Base-by-base conservation (phyloP, 2,888 invertebrate genomes). In the Troides helena region DNA sequence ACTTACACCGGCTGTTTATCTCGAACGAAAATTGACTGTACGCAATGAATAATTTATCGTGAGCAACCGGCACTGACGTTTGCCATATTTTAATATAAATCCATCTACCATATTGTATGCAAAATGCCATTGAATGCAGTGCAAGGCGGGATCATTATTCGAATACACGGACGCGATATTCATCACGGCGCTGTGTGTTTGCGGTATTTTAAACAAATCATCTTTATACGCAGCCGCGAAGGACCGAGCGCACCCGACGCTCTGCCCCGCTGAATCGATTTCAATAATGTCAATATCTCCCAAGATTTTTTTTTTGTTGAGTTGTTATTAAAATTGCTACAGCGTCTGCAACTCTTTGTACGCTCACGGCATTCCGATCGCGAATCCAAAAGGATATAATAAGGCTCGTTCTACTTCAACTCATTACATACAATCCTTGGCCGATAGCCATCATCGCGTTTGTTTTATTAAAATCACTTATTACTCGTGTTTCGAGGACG, bases 71-170 rank as follows among this genome's bases (percentile, higher is more conserved):
- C 83, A 85, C 85, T 92, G 91, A 91, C 90, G 88, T 89, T 88
- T 78, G 87, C 88, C 89, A 92, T 92, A 91, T 90, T 90, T 92
- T 91, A 92, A 91, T 92, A 92, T 90, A 91, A 91, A 92, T 90
- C 90, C 90, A 90, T 92, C 90, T 86, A 87, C 86, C 88, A 90
- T 91, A 92, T 92, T 92, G 92, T 92, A 92, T 92, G 92, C 92
- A 92, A 92, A 92, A 92, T 90, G 85, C 89, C 88, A 92, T 92
- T 92, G 91, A 92, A 92, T 89, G 86, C 92, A 84, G 89, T 89
- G 88, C 90, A 88, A 87, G 89, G 80, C 86, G 81, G 91, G 88
- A 91, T 92, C 91, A 91, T 92, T 92, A 92, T 92, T 90, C 90
- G 87, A 88, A 89, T 89, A 88, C 85, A 84, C 86, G 88, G 85